Conservation (phyloP, 2,113 vertebrate genomes). For the Porphyrio hochstetteri region DNA sequence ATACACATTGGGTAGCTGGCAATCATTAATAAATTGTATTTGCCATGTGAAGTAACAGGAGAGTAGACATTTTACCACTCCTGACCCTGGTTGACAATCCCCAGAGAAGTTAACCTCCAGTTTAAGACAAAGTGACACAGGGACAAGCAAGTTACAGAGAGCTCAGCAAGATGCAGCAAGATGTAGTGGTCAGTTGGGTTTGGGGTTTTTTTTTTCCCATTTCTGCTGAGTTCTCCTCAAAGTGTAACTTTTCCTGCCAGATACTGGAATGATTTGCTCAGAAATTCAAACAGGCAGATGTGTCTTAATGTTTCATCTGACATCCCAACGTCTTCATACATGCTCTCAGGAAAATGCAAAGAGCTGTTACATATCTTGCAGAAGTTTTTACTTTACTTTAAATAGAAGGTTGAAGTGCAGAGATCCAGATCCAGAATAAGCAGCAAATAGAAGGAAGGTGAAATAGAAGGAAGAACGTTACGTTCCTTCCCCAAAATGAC, state of each 20-base stretch:
- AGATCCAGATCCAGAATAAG: background rate
- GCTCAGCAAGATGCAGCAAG: background rate
- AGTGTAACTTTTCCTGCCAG: background rate
- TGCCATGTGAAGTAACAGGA: background rate
- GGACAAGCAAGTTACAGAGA: background rate
- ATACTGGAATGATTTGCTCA: background rate
- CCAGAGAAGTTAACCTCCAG: background rate
- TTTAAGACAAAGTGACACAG: background rate
- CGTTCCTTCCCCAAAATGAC: background rate
- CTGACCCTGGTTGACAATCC: background rate
- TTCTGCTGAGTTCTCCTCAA: background rate
- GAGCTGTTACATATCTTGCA: background rate
- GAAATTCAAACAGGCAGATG: background rate
- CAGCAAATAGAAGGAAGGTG: background rate
- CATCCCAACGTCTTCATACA: background rate
- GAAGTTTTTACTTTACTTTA: background rate
- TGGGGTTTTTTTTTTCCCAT: background rate
- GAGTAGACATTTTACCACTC: background rate
- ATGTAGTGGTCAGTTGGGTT: fast-evolving
- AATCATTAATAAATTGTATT: background rate
- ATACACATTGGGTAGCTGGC: background rate
- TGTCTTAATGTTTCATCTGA: background rate
- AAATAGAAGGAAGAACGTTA: background rate
- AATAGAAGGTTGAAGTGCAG: background rate
- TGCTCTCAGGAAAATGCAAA: background rate